Percentiles rank a stretch among this genome's conserved stretches.
Evolutionary conservation across 2,113 vertebrate genomes (phyloP).

Genomic region (Rhagologus leucostigma): DNA sequence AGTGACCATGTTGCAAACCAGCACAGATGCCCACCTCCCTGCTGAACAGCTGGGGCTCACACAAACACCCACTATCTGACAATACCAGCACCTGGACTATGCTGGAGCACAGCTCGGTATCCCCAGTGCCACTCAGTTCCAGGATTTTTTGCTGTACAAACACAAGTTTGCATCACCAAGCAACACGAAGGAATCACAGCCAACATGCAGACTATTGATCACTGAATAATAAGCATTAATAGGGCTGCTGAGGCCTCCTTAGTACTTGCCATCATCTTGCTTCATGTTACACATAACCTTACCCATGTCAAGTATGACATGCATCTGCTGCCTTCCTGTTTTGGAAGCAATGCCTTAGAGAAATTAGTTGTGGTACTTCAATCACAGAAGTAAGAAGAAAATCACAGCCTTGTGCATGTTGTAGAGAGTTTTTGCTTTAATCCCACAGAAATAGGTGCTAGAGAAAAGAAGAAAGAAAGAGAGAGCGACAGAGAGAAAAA

Average conservation of each 20-base stretch:
- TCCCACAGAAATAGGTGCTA: background rate
- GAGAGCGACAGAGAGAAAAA: background rate
- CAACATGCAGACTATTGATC: background rate
- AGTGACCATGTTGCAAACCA: background rate
- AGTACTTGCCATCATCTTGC: background rate
- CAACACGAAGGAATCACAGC: background rate
- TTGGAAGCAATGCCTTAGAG: background rate
- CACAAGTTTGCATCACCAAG: background rate
- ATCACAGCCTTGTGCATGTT: background rate
- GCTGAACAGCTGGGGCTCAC: background rate
- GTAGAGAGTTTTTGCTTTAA: background rate
- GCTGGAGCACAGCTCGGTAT: background rate
- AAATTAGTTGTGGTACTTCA: background rate
- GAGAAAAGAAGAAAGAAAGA: background rate
- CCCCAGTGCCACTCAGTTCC: background rate
- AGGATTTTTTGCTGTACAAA: background rate
- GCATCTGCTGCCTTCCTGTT: background rate
- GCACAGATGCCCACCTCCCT: background rate
- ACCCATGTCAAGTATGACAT: background rate
- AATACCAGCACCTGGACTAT: background rate
- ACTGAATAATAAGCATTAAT: background rate
- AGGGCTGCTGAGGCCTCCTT: background rate
- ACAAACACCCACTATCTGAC: background rate
- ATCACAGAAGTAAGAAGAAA: background rate
- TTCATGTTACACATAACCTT: background rate